Base-by-base conservation (phyloP, 2,797 vertebrate genomes). In the Heliangelus exortis region DNA sequence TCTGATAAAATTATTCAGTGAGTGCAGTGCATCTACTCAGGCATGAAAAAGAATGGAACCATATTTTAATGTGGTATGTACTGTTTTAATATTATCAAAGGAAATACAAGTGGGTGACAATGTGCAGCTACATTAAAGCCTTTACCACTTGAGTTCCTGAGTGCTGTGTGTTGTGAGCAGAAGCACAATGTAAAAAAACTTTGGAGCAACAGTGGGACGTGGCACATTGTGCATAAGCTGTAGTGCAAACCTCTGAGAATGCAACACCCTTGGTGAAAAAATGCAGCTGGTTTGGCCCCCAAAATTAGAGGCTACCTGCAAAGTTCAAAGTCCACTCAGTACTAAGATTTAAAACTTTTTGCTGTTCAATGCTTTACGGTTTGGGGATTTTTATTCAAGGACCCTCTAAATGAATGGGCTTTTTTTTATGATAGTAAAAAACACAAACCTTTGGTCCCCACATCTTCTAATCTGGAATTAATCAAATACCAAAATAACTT, bases 81-180 rank as follows among this genome's bases (percentile, higher is more conserved):
- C 61, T 89, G 63, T 75, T 69, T 50, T 16, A 28, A 51, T 69
- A 66, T 63, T 95, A 95, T 92, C 95, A 94, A 95, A 91, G 87
- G 90, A 89, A 87, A 77, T 78, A 84, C 71, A 95, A 91, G 79
- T 18, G 75, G 76, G 80, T 92, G 69, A 94, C 83, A 92, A 82
- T 25, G 39, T 72, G 74, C 55, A 81, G 73, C 78, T 94, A 29
- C 73, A 81, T 86, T 79, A 89, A 96, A 94, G 83, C 26, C 81
- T 34, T 77, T 16, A 66, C 83, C 19, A 7, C 61, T 72, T 12
- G 2, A 88, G 43, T 22, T 83, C 29, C 31, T 90, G 72, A 15
- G 65, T 66, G 36, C 23, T 62, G 53, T 31, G 41, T 4, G 5
- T 47, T 81, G 43, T 31, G 61, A 84, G 58, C 62, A 92, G 77